Evolutionary conservation across 1,140 invertebrate genomes (phyloP).

Genomic region (Aplysia californica): DNA sequence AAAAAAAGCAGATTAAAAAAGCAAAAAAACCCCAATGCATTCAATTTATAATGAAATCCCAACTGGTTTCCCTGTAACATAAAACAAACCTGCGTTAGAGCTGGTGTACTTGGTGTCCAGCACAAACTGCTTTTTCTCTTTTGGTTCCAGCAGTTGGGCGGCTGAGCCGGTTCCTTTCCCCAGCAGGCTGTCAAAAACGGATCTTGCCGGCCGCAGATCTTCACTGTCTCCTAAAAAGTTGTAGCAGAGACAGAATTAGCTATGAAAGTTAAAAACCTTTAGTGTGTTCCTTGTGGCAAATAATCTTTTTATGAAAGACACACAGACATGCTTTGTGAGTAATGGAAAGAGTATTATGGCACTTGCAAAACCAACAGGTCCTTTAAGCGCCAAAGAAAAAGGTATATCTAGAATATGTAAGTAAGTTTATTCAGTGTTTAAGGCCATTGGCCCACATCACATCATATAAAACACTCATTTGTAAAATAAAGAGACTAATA

Average conservation of each 20-base stretch:
- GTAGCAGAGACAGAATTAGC: no score
- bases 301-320: background rate
- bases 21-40: no score
- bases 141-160: conserved; percentile 40
- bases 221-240: conserved; percentile 15
- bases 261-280: no score
- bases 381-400: background rate
- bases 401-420: no score
- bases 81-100: conserved; percentile 12
- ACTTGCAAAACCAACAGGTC: background rate
- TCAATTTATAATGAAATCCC: no score
- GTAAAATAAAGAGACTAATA: no score
- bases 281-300: no score
- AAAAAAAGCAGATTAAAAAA: no score
- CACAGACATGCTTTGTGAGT: background rate
- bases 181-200: conserved; percentile 50
- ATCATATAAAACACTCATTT: no score
- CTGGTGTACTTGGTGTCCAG: conserved; percentile 53
- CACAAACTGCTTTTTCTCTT: conserved; percentile 47
- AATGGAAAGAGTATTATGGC: background rate
- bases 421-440: no score
- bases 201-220: conserved; percentile 40
- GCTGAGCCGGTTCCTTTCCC: conserved; percentile 38
- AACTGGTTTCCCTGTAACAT: no score
- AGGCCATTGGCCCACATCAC: no score